Conservation (phyloP, 2,888 invertebrate genomes). For the Luperina testacea region DNA sequence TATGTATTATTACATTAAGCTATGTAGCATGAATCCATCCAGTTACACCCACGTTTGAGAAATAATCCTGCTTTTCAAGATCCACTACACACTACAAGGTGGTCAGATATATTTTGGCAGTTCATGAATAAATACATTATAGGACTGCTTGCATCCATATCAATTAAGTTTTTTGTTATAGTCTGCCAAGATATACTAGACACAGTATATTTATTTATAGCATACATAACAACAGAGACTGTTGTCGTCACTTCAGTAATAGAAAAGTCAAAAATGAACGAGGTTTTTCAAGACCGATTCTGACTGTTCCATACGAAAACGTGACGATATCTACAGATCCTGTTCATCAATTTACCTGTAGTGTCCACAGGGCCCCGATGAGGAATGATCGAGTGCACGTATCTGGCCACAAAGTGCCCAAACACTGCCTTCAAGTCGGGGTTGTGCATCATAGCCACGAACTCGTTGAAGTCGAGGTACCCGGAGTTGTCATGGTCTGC, state of each 20-base stretch:
- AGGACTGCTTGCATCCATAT: not conserved
- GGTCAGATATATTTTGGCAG: slow-evolving; percentile 37
- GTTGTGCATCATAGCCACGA: slow-evolving; percentile 92
- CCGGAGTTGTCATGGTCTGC: slow-evolving; percentile 92
- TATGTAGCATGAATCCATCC: slow-evolving; percentile 11
- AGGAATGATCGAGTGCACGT: slow-evolving; percentile 90
- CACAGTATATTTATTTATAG: not conserved
- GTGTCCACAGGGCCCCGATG: slow-evolving; percentile 88
- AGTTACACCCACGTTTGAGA: slow-evolving; percentile 43
- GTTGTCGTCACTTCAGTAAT: slow-evolving; percentile 7
- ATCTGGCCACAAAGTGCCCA: slow-evolving; percentile 91
- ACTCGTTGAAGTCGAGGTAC: slow-evolving; percentile 93
- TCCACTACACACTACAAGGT: slow-evolving; percentile 10
- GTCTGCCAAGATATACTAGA: slow-evolving; percentile 20
- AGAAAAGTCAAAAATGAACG: not conserved
- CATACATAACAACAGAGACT: not conserved
- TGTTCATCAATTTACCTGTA: slow-evolving; percentile 77
- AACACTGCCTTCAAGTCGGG: slow-evolving; percentile 91
- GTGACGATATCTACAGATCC: not conserved
- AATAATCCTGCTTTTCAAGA: slow-evolving; percentile 9
- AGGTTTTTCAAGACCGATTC: not conserved
- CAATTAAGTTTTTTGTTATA: not conserved
- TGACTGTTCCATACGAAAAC: not conserved
- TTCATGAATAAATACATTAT: not conserved
- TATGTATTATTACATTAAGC: slow-evolving; percentile 8